Evolutionary conservation across 2,113 vertebrate species (phyloP).

Genomic region (Dicentrarchus labrax): DNA sequence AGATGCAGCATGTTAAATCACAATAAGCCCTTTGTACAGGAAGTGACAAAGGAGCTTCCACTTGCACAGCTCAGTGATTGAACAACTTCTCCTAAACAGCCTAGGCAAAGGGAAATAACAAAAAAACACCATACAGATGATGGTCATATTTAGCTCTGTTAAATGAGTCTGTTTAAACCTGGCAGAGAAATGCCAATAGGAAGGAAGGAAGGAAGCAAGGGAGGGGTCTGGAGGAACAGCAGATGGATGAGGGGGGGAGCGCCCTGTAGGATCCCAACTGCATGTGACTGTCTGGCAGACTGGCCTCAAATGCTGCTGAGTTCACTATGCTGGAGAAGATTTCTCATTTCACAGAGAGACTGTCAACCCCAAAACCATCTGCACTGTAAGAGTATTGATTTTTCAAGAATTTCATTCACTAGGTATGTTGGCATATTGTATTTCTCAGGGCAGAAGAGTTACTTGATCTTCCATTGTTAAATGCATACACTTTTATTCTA

Average conservation of each 20-base stretch:
- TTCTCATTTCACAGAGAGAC: slow-evolving; percentile 27
- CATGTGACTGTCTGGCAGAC: not conserved
- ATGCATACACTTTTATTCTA: slow-evolving; percentile 6
- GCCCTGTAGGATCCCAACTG: slow-evolving; percentile 9
- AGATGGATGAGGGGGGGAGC: slow-evolving; percentile 47
- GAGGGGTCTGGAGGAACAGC: not conserved
- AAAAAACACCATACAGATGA: slow-evolving; percentile 9
- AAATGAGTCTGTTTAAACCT: slow-evolving; percentile 21
- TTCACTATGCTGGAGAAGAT: slow-evolving; percentile 35
- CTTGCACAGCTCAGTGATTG: slow-evolving; percentile 30
- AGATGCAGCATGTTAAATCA: slow-evolving; percentile 61
- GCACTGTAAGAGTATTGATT: slow-evolving; percentile 23
- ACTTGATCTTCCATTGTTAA: not conserved
- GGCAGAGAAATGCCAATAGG: slow-evolving; percentile 23
- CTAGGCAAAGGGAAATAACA: slow-evolving; percentile 11
- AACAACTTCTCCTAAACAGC: slow-evolving; percentile 47
- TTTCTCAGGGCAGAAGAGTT: not conserved
- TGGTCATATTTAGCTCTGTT: slow-evolving; percentile 14
- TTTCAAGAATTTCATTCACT: slow-evolving; percentile 24
- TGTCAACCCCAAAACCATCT: slow-evolving; percentile 10
- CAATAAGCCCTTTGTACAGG: slow-evolving; percentile 62
- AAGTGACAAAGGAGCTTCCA: slow-evolving; percentile 58
- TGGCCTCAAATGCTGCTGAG: slow-evolving; percentile 25
- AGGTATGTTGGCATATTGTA: not conserved
- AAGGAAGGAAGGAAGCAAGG: not conserved